Percentiles rank a stretch among this genome's conserved stretches.
These are phyloP conservation scores for Bombus fervidus DNA, from an alignment of 1,140 invertebrate species.

Conservation along the genomic window DNA sequence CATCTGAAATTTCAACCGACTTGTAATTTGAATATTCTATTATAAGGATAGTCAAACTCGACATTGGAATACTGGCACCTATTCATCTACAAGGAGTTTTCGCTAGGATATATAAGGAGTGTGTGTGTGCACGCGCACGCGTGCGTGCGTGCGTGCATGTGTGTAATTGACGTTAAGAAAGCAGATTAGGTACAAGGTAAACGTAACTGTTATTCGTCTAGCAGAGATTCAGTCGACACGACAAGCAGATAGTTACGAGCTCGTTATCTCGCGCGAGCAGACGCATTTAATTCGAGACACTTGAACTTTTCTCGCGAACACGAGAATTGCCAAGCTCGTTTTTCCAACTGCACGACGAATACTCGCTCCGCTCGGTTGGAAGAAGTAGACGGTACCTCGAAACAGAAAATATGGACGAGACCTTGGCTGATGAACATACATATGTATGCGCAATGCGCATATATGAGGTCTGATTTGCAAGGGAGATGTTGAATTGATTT, in stretches of 20 bases:
- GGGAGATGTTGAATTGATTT: neutral
- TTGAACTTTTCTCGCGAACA: conserved; percentile 32
- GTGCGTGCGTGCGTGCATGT: too few relatives aligned
- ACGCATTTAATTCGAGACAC: conserved; percentile 48
- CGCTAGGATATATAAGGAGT: neutral
- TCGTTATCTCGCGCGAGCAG: conserved; percentile 46
- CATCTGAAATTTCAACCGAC: neutral
- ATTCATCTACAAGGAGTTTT: neutral
- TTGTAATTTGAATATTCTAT: neutral
- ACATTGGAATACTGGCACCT: neutral
- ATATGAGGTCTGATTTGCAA: neutral
- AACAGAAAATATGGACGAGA: neutral
- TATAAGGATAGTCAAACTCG: neutral
- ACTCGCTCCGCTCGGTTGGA: neutral
- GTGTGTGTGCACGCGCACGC: too few relatives aligned
- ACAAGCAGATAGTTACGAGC: conserved; percentile 39
- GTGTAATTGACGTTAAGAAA: conserved; percentile 25
- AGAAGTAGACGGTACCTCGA: neutral
- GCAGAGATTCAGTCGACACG: conserved; percentile 35
- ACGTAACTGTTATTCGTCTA: conserved; percentile 42
- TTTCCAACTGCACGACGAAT: neutral
- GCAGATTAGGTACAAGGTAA: conserved; percentile 39
- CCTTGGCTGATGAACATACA: too few relatives aligned
- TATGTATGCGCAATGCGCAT: neutral
- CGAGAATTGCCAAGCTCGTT: neutral